Evolutionary conservation across 2,888 invertebrate genomes (phyloP).

Genomic region (Cenopis cana): DNA sequence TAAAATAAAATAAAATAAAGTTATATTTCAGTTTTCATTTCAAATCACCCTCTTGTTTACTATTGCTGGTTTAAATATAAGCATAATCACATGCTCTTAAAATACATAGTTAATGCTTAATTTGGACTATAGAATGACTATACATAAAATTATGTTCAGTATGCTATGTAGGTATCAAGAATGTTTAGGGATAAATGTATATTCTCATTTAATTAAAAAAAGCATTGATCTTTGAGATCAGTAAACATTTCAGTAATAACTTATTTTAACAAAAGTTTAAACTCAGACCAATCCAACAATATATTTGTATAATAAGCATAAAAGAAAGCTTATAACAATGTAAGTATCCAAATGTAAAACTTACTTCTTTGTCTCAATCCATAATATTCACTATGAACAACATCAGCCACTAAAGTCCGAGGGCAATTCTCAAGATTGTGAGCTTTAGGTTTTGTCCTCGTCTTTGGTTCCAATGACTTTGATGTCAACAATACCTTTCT

Average conservation of each 20-base stretch:
- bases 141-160: background rate
- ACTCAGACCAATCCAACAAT: background rate
- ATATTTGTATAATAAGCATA: background rate
- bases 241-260: background rate
- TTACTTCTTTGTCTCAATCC: slow-evolving; percentile 67
- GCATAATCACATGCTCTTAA: background rate
- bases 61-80: background rate
- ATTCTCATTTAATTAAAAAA: too few species aligned
- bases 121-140: background rate
- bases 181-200: too few species aligned
- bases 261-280: background rate
- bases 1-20: too few species aligned
- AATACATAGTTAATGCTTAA: background rate
- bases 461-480: slow-evolving; percentile 40
- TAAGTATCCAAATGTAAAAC: slow-evolving; percentile 46
- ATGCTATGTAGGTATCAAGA: too few species aligned
- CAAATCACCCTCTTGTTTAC: background rate
- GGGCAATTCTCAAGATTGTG: slow-evolving; percentile 62
- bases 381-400: slow-evolving; percentile 53
- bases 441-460: slow-evolving; percentile 45
- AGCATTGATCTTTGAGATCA: too few species aligned
- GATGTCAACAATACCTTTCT: slow-evolving; percentile 55
- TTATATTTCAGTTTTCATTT: background rate
- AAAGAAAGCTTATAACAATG: background rate
- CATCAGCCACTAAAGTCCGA: slow-evolving; percentile 63